Evolutionary conservation across 1,140 invertebrate genomes (phyloP).

Genomic region (Tetragonula clypearis): DNA sequence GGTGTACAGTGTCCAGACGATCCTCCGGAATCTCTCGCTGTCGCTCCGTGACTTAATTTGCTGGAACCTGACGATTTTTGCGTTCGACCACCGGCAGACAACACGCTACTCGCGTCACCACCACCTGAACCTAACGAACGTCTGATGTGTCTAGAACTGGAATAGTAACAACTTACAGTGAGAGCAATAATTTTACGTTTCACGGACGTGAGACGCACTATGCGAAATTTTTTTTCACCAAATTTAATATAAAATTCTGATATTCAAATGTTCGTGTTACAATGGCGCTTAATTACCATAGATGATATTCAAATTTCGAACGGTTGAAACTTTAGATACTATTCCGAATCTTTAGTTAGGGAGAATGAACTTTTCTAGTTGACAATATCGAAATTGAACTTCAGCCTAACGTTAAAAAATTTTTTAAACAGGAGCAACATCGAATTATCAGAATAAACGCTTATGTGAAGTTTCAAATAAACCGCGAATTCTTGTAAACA

Average conservation of each 20-base stretch:
- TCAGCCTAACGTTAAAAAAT: background rate
- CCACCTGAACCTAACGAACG: slow-evolving; percentile 79
- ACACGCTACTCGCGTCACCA: slow-evolving; percentile 78
- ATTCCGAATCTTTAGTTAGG: background rate
- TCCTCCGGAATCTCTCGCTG: slow-evolving; percentile 87
- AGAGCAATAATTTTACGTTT: background rate
- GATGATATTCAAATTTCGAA: too few species aligned
- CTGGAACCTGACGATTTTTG: slow-evolving; percentile 81
- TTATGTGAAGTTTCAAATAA: too few species aligned
- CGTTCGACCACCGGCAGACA: slow-evolving; percentile 79
- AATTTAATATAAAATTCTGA: background rate
- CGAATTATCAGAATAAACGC: background rate
- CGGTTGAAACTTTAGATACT: background rate
- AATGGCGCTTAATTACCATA: too few species aligned
- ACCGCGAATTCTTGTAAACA: too few species aligned
- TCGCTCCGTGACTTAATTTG: slow-evolving; percentile 80
- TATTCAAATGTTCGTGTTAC: background rate
- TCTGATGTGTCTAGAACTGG: slow-evolving; percentile 78
- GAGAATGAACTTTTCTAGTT: background rate
- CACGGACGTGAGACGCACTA: background rate
- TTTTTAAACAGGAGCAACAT: background rate
- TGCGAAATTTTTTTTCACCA: background rate
- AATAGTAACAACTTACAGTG: background rate
- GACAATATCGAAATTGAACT: background rate
- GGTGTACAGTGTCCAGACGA: slow-evolving; percentile 90